Base-by-base conservation (phyloP, 2,888 invertebrate species). In the Euplexia lucipara region DNA sequence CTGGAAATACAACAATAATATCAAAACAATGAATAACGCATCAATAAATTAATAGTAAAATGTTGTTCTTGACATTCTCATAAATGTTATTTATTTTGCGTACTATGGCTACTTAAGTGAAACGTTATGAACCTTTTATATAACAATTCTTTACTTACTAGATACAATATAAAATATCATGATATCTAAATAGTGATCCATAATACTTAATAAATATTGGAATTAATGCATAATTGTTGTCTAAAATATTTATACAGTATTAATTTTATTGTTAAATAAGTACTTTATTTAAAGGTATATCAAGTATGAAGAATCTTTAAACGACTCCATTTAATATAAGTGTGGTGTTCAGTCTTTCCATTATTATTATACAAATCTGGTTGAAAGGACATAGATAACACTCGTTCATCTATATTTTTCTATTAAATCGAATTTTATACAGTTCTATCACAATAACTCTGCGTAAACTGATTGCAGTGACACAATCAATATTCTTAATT, bases 311-410 rank as follows among this genome's bases (percentile, higher is more conserved):
- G 64, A 66, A 70, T 70, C 83, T 84, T 75, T 61, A 79, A 67
- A 59, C 39, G 66, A 78, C 71, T 75, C 66, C 64, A 57, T 70
- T 60, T 78, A 75, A 59, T 69, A 73, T 76, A 88, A 88, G 83
- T 88, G 81, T 82, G 79, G 81, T 83, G 84, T 90, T 90, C 93
- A 93, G 93, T 93, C 93, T 93, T 92, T 73, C 83, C 85, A 88
- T 81, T 81, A 78, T 81, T 81, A 78, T 85, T 86, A 86, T 84
- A 83, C 70, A 82, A 88, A 88, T 82, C 82, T 85, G 81, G 73
- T 82, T 79, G 72, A 81, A 81, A 80, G 72, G 70, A 67, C 67
- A 68, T 70, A 71, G 58, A 60, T 58, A 61, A 67, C 63, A 68
- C 58, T 75, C 60, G 72, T 59, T 68, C 63, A 67, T 60, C 49